A percentile compares a stretch with the other conserved stretches of the same genome.
Conservation (phyloP, 2,888 invertebrate genomes). For the Alentia gelatinosa region DNA sequence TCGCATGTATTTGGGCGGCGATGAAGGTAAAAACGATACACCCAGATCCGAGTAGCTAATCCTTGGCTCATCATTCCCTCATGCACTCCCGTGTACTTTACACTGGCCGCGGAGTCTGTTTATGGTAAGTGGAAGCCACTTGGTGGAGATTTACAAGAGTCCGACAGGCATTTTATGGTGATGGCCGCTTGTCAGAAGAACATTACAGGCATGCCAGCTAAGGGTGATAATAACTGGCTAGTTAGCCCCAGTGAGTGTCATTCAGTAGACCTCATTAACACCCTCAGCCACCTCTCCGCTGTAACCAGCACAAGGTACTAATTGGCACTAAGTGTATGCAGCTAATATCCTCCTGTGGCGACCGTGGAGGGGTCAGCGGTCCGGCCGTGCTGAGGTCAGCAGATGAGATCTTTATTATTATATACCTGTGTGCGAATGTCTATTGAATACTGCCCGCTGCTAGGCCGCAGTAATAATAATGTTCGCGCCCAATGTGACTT, state of each 20-base stretch:
- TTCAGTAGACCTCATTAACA: not conserved
- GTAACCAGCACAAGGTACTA: not conserved
- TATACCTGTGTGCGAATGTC: no score
- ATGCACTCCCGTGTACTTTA: no score
- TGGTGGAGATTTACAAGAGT: not conserved
- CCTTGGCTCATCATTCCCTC: not conserved
- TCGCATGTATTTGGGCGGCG: no score
- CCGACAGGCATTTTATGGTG: not conserved
- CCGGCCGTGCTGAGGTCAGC: no score
- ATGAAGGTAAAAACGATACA: no score
- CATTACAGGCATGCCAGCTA: not conserved
- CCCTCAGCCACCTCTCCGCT: not conserved
- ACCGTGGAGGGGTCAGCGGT: not conserved
- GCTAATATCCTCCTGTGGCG: not conserved
- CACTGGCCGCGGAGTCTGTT: not conserved
- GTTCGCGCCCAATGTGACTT: no score
- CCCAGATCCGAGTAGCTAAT: no score
- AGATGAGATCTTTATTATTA: no score
- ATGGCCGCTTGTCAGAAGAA: not conserved
- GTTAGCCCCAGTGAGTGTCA: not conserved
- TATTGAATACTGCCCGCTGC: no score
- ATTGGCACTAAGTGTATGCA: not conserved
- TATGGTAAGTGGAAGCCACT: not conserved
- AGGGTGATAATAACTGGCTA: not conserved
- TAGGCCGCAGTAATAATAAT: no score